Evolutionary conservation across 2,113 vertebrate species (phyloP).

Genomic region (Madoqua kirkii): DNA sequence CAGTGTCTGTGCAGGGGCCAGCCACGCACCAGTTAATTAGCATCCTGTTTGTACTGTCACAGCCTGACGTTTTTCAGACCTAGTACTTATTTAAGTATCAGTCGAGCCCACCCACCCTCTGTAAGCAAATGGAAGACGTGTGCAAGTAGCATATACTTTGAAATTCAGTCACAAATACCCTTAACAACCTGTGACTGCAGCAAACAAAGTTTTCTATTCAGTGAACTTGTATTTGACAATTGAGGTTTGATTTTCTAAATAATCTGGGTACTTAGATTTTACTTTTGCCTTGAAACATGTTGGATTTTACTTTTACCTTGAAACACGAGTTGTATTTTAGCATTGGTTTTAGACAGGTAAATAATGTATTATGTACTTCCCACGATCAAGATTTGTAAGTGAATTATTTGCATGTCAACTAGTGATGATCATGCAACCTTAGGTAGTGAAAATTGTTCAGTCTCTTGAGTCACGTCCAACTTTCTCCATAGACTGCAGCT

Average conservation of each 20-base stretch:
- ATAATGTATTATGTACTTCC: not conserved
- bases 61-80: not conserved
- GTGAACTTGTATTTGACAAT: not conserved
- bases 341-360: not conserved
- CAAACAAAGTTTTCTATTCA: not conserved
- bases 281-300: not conserved
- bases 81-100: not conserved
- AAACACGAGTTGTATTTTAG: slow-evolving; percentile 22
- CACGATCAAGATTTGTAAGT: not conserved
- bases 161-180: not conserved
- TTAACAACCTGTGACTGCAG: not conserved
- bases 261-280: not conserved
- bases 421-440: not conserved
- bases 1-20: not conserved
- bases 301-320: not conserved
- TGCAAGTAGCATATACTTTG: not conserved
- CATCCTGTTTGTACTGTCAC: not conserved
- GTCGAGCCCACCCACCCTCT: not conserved
- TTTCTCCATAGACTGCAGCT: not conserved
- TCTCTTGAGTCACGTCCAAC: not conserved
- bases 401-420: slow-evolving; percentile 2
- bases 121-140: not conserved
- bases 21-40: not conserved
- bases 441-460: not conserved
- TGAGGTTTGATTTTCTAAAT: not conserved